A percentile compares a stretch with the other conserved stretches of the same genome.
Evolutionary conservation across 2,797 vertebrate species (phyloP).

Genomic region (Philypnodon macrostomus): DNA sequence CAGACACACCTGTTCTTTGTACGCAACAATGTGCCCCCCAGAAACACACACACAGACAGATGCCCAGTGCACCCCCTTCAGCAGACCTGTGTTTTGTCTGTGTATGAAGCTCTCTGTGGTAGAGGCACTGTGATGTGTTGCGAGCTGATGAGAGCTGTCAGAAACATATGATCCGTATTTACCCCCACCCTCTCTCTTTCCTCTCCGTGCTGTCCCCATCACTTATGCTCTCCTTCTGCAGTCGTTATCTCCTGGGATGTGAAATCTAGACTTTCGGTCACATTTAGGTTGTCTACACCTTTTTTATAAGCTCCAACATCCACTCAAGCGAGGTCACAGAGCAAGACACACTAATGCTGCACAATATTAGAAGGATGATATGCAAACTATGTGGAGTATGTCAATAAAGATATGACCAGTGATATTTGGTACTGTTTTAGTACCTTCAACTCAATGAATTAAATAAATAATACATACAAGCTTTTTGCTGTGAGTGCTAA

Average conservation of each 20-base stretch:
- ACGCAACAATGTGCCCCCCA: constrained; percentile 8
- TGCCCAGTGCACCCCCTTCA: constrained; percentile 25
- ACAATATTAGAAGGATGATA: too few relatives aligned
- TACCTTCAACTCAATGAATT: too few relatives aligned
- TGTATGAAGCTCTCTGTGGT: too few relatives aligned
- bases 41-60: constrained; percentile 14
- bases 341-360: constrained; percentile 16
- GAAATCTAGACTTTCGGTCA: constrained; percentile 60
- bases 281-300: constrained; percentile 65
- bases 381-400: too few relatives aligned
- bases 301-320: constrained; percentile 62
- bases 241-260: constrained; percentile 51
- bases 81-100: constrained; percentile 52
- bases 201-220: constrained; percentile 3
- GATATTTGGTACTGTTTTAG: too few relatives aligned
- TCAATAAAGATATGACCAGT: too few relatives aligned
- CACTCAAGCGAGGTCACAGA: constrained; percentile 55
- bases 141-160: constrained; percentile 70
- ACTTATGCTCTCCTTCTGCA: constrained; percentile 17
- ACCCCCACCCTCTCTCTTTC: constrained; percentile 15
- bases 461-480: too few relatives aligned
- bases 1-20: constrained; percentile 48
- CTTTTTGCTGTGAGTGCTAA: too few relatives aligned
- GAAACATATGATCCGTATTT: constrained; percentile 73
- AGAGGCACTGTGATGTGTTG: constrained; percentile 50